These are phyloP conservation scores for Helicorthomorpha holstii DNA, from an alignment of 1,140 invertebrate species.

Conservation along the genomic window DNA sequence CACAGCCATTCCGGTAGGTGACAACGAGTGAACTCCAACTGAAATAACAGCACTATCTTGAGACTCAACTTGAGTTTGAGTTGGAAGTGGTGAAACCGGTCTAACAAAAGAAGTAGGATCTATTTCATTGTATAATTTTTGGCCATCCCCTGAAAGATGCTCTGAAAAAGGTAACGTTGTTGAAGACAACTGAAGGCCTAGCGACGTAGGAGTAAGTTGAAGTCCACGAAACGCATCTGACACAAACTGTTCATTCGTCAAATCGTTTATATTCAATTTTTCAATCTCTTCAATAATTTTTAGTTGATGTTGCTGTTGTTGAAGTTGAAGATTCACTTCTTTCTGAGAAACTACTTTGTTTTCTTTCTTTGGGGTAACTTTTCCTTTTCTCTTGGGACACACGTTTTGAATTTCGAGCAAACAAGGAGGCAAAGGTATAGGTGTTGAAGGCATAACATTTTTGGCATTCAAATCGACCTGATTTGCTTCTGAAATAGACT, in stretches of 20 bases:
- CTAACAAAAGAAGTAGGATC: neutral
- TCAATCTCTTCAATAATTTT: neutral
- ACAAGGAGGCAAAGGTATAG: no score
- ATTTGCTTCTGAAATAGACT: neutral
- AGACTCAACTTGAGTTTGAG: neutral
- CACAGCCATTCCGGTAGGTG: neutral
- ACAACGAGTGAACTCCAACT: neutral
- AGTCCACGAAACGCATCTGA: neutral
- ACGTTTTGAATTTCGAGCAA: no score
- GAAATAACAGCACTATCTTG: neutral
- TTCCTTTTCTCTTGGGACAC: no score
- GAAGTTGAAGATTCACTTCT: neutral
- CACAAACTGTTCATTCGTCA: neutral
- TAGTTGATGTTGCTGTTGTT: neutral
- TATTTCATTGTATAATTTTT: no score
- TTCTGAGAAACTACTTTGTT: neutral
- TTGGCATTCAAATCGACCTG: neutral
- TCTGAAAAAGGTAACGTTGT: neutral
- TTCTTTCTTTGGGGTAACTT: neutral
- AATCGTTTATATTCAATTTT: neutral
- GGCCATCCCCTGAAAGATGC: neutral
- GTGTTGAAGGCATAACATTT: no score
- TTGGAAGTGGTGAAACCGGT: no score
- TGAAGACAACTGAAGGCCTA: neutral
- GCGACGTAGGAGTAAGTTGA: neutral